Base-by-base conservation (phyloP, 2,888 invertebrate genomes). In the Arctia plantaginis region DNA sequence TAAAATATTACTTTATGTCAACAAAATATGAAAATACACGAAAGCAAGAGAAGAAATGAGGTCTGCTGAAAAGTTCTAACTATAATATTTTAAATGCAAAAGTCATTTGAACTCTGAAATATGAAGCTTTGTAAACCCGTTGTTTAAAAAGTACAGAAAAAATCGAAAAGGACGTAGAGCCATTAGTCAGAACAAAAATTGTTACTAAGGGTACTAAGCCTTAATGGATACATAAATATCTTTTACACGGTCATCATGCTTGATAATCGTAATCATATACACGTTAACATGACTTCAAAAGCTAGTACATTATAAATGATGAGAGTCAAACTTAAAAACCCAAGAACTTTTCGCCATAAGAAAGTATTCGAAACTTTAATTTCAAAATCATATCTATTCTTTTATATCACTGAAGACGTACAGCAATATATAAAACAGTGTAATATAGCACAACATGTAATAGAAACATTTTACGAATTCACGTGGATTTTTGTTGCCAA, bases 391-490 rank as follows among this genome's bases (percentile, higher is more conserved):
- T 4, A 20, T 47, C 47, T 6, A 35, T 4, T 35, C 35, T 35
- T 6, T 35, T 35, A 47, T 1, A 3, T 47, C 15, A 13, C 15
- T 27, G 13, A 27, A 4, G 27, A n/a, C 13, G 3, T 0, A 27
- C n/a, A 15, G 12, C 59, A 15, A 27, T 59, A 59, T 27, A 59
- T 59, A 27, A 72, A 30, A 23, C 30, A 67, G 23, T 59, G 27
- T n/a, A 41, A 69, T 69, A 62, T 39, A 41, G 27, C n/a, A 62
- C 7, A 65, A 47, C 47, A 71, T 66, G 10, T 72, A 68, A 77
- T 62, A 59, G 64, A 76, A 66, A 67, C 64, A 71, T 75, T 82
- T 72, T 74, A 77, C 67, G 55, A 68, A 78, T 80, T 80, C 77
- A 75, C 67, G 72, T 78, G 76, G 44, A 77, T 80, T 47, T 62